Evolutionary conservation across 2,888 invertebrate genomes (phyloP).

Genomic region (Acanthoscelides obtectus): DNA sequence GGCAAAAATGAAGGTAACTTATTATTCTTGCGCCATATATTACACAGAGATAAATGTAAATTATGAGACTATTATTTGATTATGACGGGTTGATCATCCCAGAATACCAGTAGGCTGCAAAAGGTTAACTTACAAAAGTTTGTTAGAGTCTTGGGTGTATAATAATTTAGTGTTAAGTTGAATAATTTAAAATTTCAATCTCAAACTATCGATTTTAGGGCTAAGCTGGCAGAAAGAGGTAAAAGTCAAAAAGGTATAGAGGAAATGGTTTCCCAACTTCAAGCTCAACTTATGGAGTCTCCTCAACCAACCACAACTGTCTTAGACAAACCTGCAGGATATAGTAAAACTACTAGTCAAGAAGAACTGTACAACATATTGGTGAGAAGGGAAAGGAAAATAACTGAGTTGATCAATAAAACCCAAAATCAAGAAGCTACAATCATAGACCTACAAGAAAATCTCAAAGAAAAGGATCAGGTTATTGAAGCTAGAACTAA

Average conservation of each 20-base stretch:
- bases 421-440: slow-evolving; percentile 71
- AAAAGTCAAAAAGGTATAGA: slow-evolving; percentile 52
- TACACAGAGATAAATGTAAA: too few relatives aligned
- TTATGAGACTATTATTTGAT: too few relatives aligned
- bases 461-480: slow-evolving; percentile 76
- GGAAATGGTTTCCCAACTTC: slow-evolving; percentile 51
- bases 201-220: slow-evolving; percentile 28
- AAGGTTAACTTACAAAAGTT: too few relatives aligned
- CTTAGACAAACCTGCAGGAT: slow-evolving; percentile 37
- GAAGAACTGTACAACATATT: slow-evolving; percentile 47
- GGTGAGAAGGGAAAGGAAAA: slow-evolving; percentile 58
- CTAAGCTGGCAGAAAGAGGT: slow-evolving; percentile 51
- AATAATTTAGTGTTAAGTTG: neutral
- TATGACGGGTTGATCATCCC: too few relatives aligned
- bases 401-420: slow-evolving; percentile 62
- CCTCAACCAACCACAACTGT: slow-evolving; percentile 40
- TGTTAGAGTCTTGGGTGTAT: too few relatives aligned
- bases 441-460: slow-evolving; percentile 78
- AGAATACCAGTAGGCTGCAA: too few relatives aligned
- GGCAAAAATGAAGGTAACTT: too few relatives aligned
- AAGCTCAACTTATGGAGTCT: slow-evolving; percentile 53
- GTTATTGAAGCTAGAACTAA: slow-evolving; percentile 77
- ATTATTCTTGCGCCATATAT: too few relatives aligned
- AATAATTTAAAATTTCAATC: neutral
- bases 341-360: slow-evolving; percentile 37